A percentile compares a stretch with the other conserved stretches of the same genome.
Evolutionary conservation across 2,113 vertebrate genomes (phyloP).

Genomic region (Chelonoidis abingdonii): DNA sequence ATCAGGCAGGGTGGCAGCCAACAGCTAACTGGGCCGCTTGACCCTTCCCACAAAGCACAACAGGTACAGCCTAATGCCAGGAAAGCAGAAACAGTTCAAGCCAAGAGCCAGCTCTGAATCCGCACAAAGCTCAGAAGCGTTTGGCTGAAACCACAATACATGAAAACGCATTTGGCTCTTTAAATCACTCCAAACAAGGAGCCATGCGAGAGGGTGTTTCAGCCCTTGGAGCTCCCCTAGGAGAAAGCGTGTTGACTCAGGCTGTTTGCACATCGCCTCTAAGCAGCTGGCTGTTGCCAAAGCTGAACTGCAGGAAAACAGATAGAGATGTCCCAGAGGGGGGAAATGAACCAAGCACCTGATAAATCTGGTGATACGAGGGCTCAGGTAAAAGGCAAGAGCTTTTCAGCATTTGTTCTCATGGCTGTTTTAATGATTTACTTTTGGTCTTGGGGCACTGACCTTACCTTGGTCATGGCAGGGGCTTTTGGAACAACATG

Average conservation of each 20-base stretch:
- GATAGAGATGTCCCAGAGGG: not conserved
- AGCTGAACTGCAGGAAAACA: not conserved
- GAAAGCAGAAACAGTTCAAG: not conserved
- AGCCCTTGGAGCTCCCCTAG: not conserved
- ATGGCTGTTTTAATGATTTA: not conserved
- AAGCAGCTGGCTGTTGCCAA: not conserved
- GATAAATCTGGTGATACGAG: not conserved
- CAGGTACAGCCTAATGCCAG: not conserved
- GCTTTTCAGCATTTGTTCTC: not conserved
- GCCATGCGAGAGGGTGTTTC: not conserved
- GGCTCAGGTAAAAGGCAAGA: not conserved
- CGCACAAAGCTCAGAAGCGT: not conserved
- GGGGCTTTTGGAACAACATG: not conserved
- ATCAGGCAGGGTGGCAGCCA: not conserved
- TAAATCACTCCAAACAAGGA: not conserved
- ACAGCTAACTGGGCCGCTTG: not conserved
- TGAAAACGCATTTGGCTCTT: not conserved
- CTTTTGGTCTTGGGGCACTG: not conserved
- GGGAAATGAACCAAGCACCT: not conserved
- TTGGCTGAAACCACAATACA: not conserved
- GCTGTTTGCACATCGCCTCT: not conserved
- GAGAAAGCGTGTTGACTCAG: not conserved
- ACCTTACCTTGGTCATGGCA: not conserved
- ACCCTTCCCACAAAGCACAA: not conserved
- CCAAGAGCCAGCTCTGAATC: not conserved